These are phyloP conservation scores for Charanyca ferruginea DNA, from an alignment of 2,888 invertebrate genomes.

Conservation along the genomic window DNA sequence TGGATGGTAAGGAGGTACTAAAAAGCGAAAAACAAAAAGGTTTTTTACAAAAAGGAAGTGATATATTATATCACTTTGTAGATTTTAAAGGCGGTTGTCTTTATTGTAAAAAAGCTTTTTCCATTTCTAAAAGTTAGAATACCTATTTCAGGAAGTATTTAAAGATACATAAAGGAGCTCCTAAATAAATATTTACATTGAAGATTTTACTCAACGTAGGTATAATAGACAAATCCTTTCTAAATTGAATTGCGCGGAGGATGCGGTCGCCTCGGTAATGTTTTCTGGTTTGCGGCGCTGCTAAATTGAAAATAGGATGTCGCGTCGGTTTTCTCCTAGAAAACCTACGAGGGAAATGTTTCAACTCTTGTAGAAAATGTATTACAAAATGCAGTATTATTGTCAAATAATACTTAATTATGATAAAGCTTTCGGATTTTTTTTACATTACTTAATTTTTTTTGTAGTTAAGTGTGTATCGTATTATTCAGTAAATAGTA, in stretches of 20 bases:
- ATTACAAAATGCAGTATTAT: not conserved
- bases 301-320: slow-evolving; percentile 41
- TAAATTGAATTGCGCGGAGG: slow-evolving; percentile 46
- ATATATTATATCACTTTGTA: no score
- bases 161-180: slow-evolving; percentile 1
- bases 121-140: not conserved
- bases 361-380: not conserved
- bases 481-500: no score
- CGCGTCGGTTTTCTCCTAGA: not conserved
- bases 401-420: not conserved
- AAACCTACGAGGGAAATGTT: slow-evolving; percentile 4
- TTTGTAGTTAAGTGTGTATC: no score
- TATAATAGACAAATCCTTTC: slow-evolving; percentile 49
- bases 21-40: no score
- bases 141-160: slow-evolving; percentile 1
- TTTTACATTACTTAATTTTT: no score
- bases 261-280: slow-evolving; percentile 8
- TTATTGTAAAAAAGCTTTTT: no score
- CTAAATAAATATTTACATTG: slow-evolving; percentile 24
- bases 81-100: no score
- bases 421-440: not conserved
- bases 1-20: no score
- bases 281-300: slow-evolving; percentile 5
- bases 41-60: no score
- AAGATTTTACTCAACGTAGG: slow-evolving; percentile 28